Evolutionary conservation across 2,113 vertebrate genomes (phyloP).

Genomic region (Papio anubis): DNA sequence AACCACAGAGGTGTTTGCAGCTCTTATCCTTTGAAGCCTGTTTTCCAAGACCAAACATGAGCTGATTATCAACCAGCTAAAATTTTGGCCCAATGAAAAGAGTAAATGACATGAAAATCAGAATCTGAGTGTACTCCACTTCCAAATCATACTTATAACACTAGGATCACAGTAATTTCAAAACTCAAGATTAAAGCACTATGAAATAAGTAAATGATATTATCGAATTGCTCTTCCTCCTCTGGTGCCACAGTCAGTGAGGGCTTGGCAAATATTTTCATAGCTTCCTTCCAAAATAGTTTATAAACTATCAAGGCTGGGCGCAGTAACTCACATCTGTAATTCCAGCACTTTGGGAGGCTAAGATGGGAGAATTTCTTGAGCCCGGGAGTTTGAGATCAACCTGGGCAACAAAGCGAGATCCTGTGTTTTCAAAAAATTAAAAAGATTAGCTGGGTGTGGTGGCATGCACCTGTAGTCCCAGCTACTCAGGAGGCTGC

Average conservation of each 20-base stretch:
- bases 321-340: too few relatives aligned
- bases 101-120: neutral
- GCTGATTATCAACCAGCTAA: neutral
- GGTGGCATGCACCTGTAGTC: too few relatives aligned
- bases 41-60: neutral
- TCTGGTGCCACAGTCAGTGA: neutral
- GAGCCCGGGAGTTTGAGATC: too few relatives aligned
- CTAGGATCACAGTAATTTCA: neutral
- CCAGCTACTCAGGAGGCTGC: too few relatives aligned
- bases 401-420: too few relatives aligned
- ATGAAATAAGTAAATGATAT: neutral
- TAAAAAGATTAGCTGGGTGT: too few relatives aligned
- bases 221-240: neutral
- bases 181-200: neutral
- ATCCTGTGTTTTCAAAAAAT: too few relatives aligned
- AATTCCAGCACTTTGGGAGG: too few relatives aligned
- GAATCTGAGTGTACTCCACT: neutral
- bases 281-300: neutral
- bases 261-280: neutral
- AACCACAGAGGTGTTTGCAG: neutral
- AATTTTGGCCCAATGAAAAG: neutral
- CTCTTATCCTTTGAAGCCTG: neutral
- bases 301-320: neutral
- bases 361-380: too few relatives aligned
- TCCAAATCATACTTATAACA: neutral